These are phyloP conservation scores for Drosophila lini DNA, from an alignment of 1,140 invertebrate species.

Conservation along the genomic window DNA sequence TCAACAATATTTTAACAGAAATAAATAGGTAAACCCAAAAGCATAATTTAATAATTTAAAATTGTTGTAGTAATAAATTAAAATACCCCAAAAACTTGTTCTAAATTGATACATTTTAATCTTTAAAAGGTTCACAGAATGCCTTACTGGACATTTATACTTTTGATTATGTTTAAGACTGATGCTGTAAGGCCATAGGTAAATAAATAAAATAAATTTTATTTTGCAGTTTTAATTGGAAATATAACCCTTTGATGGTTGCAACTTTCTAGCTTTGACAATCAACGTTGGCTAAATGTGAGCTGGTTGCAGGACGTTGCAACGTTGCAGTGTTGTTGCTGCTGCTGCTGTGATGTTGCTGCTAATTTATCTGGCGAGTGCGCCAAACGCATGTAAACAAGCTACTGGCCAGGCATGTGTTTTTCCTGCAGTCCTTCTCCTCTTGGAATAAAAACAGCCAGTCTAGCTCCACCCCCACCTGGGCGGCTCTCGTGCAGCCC, in stretches of 20 bases:
- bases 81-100: not conserved
- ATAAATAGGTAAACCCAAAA: no score
- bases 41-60: no score
- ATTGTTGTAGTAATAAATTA: not conserved
- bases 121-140: not conserved
- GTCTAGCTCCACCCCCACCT: not conserved
- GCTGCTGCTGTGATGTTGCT: constrained; percentile 41
- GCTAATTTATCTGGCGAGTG: constrained; percentile 77
- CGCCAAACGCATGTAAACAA: constrained; percentile 79
- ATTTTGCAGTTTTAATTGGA: not conserved
- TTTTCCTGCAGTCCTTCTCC: constrained; percentile 9
- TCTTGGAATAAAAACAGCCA: not conserved
- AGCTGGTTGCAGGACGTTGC: constrained; percentile 12
- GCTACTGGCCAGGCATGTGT: constrained; percentile 39
- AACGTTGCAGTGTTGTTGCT: constrained; percentile 8
- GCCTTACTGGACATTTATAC: not conserved
- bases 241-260: constrained; percentile 23
- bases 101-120: not conserved
- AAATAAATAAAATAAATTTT: not conserved
- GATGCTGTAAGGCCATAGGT: not conserved
- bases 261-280: constrained; percentile 19
- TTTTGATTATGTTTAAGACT: not conserved
- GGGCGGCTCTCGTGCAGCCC: constrained; percentile 20
- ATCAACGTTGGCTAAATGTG: constrained; percentile 33
- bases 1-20: no score